Evolutionary conservation across 2,888 invertebrate species (phyloP), one percentile per base, ranked within the genome.

Genomic region (Folsomia manolachei): DNA sequence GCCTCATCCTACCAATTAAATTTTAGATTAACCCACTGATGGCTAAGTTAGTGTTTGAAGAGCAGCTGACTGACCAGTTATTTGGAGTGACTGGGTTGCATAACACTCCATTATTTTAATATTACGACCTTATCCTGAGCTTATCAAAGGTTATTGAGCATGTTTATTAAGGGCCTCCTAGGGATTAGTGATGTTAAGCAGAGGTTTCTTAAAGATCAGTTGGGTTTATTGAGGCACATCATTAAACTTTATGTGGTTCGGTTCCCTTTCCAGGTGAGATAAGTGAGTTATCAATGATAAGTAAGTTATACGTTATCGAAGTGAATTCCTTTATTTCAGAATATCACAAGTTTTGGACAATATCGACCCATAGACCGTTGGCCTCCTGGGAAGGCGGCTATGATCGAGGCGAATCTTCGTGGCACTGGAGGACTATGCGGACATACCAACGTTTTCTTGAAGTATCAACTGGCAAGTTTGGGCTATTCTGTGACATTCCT

Each of bases 211-310:
- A 52, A 63, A 14, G 67, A 74, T 25, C 66, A 21, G 27, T 27
- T 74, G 51, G 63, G 39, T 1, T 53, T 74, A 9, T 24, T 76
- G 1, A 71, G 68, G n/a, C 63, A 76, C 26, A 62, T 76, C 27
- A 23, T 76, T 1, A 63, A 56, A 14, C 67, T 67, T 1, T 39
- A 71, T 52, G 24, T 76, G 19, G 19, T 71, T 7, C 62, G 62
- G 39, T 24, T 70, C 7, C 76, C 74, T n/a, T 76, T 76, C 24
- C 74, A 76, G 72, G 76, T 76, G 39, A 71, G n/a, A 53, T 21
- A 56, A 61, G 18, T 66, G 1, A 21, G n/a, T n/a, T n/a, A n/a
- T n/a, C n/a, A n/a, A n/a, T n/a, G n/a, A n/a, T n/a, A n/a, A n/a
- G n/a, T n/a, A n/a, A n/a, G n/a, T n/a, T n/a, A n/a, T n/a, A n/a